These are phyloP conservation scores for Pteromalus puparum DNA, from an alignment of 1,140 invertebrate species.

Conservation along the genomic window DNA sequence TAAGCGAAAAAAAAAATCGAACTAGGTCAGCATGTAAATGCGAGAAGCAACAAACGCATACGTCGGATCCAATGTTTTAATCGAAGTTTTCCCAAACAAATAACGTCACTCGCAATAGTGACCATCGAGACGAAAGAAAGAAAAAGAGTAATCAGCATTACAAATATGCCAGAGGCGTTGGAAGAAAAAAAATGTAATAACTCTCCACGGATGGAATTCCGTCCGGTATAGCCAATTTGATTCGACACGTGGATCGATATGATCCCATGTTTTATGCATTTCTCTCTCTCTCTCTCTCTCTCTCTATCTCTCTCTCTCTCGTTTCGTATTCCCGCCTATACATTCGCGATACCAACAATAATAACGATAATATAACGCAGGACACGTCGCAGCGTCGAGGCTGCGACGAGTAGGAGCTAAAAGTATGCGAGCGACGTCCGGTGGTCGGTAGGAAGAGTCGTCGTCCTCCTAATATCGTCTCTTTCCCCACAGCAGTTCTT, in stretches of 20 bases:
- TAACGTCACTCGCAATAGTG: neutral
- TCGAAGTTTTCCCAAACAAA: neutral
- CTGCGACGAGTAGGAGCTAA: neutral
- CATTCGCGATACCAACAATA: neutral
- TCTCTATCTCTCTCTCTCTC: neutral
- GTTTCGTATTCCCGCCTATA: neutral
- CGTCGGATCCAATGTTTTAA: neutral
- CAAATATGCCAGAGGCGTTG: neutral
- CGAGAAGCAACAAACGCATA: neutral
- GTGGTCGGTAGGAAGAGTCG: neutral
- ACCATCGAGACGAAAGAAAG: neutral
- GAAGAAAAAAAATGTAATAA: neutral
- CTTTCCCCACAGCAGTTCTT: neutral
- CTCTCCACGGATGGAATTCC: neutral
- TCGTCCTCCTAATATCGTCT: neutral
- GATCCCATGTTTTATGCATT: conserved; percentile 26
- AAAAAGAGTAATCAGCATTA: neutral
- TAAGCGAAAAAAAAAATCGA: neutral
- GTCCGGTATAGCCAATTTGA: neutral
- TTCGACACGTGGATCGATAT: conserved; percentile 10
- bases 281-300: neutral
- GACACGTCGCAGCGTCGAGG: too few species aligned
- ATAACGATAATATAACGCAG: neutral
- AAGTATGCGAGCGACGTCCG: neutral
- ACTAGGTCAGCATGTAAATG: neutral